Evolutionary conservation across 2,888 invertebrate genomes (phyloP), one percentile per base, ranked within the genome.

Genomic region (Diabrotica balteata): DNA sequence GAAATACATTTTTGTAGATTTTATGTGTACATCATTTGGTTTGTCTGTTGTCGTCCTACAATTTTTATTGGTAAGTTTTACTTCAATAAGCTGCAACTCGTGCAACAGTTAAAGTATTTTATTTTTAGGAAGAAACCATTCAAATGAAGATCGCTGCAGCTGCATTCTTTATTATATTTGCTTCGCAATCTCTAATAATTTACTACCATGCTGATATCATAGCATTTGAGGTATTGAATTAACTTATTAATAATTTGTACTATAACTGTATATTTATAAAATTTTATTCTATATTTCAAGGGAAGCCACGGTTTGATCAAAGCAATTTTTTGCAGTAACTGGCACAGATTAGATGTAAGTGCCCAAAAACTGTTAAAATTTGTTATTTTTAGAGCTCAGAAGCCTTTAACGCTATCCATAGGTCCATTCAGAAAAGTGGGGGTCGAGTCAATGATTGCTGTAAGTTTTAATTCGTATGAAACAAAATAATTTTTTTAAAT

Each of bases 401-500:
- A 74, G 57, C 73, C 75, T 8, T 44, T 74, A 42, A 67, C 63
- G 2, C 44, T 76, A 67, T 72, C 75, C 0, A 73, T 76, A 46
- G 76, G 76, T 17, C 73, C 73, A 7, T 66, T 75, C 9, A 68
- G 69, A 42, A 63, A 66, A 43, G 71, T 73, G 6, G 70, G 69
- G 65, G 59, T 76, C 7, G 69, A 70, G 22, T 60, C 73, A 11
- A 50, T 75, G 47, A 72, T 76, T 58, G 71, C 61, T 53, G 75
- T 76, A 71, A 32, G 32, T 32, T 32, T 5, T 32, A 5, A 4
- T 32, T 4, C 32, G 3, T 32, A 32, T 32, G 32, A 32, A 32
- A 32, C 32, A n/a, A n/a, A n/a, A n/a, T n/a, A n/a, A n/a, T n/a
- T n/a, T n/a, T n/a, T n/a, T n/a, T n/a, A n/a, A n/a, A n/a, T n/a